Percentiles rank a stretch among this genome's conserved stretches.
Conservation (phyloP, 2,888 invertebrate species). For the Polymixis lichenea region DNA sequence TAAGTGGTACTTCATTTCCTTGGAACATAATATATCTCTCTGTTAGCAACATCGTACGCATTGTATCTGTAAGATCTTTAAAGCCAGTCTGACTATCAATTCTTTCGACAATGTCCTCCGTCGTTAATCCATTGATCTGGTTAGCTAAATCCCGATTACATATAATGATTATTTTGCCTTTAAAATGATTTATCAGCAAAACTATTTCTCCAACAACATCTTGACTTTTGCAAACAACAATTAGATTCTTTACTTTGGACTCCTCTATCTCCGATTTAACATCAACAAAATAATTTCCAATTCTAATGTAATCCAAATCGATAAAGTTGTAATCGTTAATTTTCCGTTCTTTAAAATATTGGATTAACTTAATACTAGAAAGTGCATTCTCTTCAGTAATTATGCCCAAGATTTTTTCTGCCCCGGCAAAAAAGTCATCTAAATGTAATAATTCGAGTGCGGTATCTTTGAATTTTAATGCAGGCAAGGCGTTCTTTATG, state of each 20-base stretch:
- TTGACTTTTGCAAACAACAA: conserved; percentile 22
- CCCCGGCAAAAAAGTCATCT: conserved; percentile 22
- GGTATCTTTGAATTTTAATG: conserved; percentile 30
- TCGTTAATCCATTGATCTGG: neutral
- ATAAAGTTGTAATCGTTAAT: conserved; percentile 28
- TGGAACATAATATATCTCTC: conserved; percentile 46
- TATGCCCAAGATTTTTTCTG: conserved; percentile 22
- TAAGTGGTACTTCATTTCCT: conserved; percentile 26
- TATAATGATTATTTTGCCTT: conserved; percentile 45
- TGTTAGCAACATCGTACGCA: conserved; percentile 23
- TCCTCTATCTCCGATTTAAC: conserved; percentile 29
- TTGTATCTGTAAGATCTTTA: conserved; percentile 12
- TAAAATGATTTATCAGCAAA: conserved; percentile 23
- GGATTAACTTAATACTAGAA: conserved; percentile 49
- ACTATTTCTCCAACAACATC: conserved; percentile 10
- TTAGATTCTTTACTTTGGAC: conserved; percentile 13
- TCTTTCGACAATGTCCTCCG: conserved; percentile 10
- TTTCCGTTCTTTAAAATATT: conserved; percentile 41
- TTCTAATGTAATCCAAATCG: conserved; percentile 43
- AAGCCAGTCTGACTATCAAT: conserved; percentile 31
- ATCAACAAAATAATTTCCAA: conserved; percentile 41
- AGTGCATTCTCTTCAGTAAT: conserved; percentile 44
- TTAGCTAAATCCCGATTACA: neutral
- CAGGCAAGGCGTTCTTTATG: conserved; percentile 15
- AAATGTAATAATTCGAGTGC: conserved; percentile 22